phyloP scores from a whole-genome alignment of 2,797 vertebrate species.

The Sandelia bainsii region DNA sequence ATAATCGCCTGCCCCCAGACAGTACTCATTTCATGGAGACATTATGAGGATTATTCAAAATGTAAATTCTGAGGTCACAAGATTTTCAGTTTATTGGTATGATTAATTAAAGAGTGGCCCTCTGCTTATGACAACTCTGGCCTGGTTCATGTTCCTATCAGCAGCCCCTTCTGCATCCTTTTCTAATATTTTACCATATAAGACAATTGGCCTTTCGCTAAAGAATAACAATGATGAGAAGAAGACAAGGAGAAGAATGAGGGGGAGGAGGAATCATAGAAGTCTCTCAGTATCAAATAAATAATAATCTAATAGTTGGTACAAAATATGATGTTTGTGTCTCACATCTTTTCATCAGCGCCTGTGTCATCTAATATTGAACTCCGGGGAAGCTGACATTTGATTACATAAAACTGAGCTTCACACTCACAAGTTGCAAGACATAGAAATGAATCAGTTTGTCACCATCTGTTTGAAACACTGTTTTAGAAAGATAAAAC shows the following conservation, averaged over 20 bases:
- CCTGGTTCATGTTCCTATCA: neutral
- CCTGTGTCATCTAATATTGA: conserved; percentile 51
- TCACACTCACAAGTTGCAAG: conserved; percentile 41
- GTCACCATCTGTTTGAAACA: conserved; percentile 58
- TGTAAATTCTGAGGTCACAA: conserved; percentile 59
- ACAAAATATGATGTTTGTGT: conserved; percentile 46
- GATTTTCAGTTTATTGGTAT: conserved; percentile 44
- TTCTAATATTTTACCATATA: neutral
- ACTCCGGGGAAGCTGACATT: conserved; percentile 49
- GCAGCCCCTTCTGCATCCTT: neutral
- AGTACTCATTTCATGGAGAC: conserved; percentile 73
- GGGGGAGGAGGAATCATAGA: neutral
- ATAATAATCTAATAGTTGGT: conserved; percentile 32
- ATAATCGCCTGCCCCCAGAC: conserved; percentile 78
- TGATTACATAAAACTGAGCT: conserved; percentile 57
- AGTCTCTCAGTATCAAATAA: conserved; percentile 30
- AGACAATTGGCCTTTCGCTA: neutral
- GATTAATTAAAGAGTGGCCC: conserved; percentile 39
- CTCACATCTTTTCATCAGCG: conserved; percentile 44
- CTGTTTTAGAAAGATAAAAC: conserved; percentile 53
- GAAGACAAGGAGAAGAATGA: neutral
- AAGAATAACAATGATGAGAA: neutral
- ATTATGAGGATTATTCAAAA: conserved; percentile 69
- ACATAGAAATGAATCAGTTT: conserved; percentile 57
- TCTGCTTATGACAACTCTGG: conserved; percentile 7